A percentile compares a stretch with the other conserved stretches of the same genome.
Conservation (phyloP, 2,113 vertebrate species). For the Irena cyanogastra region DNA sequence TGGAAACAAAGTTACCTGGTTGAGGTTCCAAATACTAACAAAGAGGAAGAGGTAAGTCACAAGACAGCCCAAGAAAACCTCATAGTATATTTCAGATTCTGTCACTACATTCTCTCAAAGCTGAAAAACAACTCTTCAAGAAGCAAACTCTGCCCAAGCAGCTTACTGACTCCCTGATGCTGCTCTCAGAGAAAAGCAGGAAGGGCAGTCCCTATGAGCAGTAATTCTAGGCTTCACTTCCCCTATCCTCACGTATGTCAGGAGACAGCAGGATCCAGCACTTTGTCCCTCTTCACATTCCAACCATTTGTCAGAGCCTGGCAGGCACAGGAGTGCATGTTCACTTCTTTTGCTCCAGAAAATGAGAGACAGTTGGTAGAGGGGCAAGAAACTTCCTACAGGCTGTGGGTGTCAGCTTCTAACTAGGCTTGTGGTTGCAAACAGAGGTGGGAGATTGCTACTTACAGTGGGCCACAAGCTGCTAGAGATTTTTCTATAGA, state of each 20-base stretch:
- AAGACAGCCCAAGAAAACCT: neutral
- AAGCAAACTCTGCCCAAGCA: neutral
- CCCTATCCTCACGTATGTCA: neutral
- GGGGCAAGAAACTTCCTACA: neutral
- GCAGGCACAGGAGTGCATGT: neutral
- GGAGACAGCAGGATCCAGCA: neutral
- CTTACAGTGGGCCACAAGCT: neutral
- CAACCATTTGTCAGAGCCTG: neutral
- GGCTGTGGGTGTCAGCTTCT: neutral
- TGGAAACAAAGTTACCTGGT: conserved; percentile 88
- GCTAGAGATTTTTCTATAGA: neutral
- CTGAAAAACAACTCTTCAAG: neutral
- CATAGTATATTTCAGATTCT: neutral
- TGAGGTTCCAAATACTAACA: conserved; percentile 88
- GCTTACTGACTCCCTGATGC: neutral
- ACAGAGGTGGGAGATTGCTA: neutral
- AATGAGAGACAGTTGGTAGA: neutral
- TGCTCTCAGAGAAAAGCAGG: neutral
- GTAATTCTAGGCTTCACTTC: neutral
- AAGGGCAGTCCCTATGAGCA: neutral
- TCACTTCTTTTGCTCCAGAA: neutral
- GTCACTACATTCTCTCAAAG: neutral
- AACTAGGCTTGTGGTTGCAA: neutral
- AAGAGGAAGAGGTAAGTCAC: neutral
- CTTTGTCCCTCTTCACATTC: neutral